Evolutionary conservation across 2,113 vertebrate species (phyloP).

Genomic region (Cygnus atratus): DNA sequence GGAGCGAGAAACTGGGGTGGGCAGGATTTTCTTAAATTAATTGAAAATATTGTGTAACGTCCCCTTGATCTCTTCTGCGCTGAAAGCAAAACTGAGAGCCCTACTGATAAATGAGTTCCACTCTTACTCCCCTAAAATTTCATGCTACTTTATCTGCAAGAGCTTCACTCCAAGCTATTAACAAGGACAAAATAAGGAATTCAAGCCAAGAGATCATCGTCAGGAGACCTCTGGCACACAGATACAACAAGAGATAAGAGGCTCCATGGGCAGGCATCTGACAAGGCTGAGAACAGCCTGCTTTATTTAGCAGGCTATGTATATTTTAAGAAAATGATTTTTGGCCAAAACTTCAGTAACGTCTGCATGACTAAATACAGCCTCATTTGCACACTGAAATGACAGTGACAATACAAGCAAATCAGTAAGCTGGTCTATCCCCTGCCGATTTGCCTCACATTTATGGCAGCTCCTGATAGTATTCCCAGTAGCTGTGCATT

Average conservation of each 20-base stretch:
- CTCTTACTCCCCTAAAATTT: slow-evolving; percentile 36
- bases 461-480: background rate
- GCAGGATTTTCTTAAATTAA: background rate
- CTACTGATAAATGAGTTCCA: background rate
- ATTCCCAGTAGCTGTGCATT: background rate
- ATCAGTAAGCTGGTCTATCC: background rate
- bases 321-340: slow-evolving; percentile 16
- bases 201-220: slow-evolving; percentile 11
- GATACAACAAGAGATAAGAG: background rate
- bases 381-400: background rate
- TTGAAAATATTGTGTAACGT: background rate
- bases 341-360: background rate
- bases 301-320: background rate
- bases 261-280: background rate
- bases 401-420: slow-evolving; percentile 20
- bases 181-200: slow-evolving; percentile 31
- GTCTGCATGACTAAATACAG: background rate
- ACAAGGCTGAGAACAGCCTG: background rate
- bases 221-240: background rate
- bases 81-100: background rate
- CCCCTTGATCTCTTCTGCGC: background rate
- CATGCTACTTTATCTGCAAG: slow-evolving; percentile 27
- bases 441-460: background rate
- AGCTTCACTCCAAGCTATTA: background rate
- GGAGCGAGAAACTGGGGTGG: background rate